These are phyloP conservation scores for Callopanchax toddi DNA, from an alignment of 2,113 vertebrate species.

Conservation along the genomic window DNA sequence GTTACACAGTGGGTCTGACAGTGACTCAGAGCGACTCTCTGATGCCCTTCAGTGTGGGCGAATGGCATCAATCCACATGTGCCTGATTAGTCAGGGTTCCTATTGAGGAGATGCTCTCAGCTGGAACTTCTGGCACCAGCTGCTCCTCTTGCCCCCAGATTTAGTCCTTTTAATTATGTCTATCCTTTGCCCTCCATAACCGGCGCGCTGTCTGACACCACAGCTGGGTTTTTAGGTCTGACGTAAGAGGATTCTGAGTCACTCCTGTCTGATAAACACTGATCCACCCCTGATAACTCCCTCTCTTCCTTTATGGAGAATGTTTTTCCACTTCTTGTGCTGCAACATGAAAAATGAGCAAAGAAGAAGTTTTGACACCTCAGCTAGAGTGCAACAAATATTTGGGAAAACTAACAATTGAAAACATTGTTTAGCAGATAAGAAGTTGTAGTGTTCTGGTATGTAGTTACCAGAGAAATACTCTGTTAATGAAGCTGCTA, in stretches of 20 bases:
- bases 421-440: background rate
- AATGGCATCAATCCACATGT: conserved; percentile 22
- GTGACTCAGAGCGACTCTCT: conserved; percentile 27
- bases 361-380: background rate
- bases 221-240: conserved; percentile 41
- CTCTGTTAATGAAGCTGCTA: too few relatives aligned
- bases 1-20: conserved; percentile 12
- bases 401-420: conserved; percentile 28
- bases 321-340: conserved; percentile 36
- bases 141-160: conserved; percentile 20
- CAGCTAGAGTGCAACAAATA: conserved; percentile 15
- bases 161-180: conserved; percentile 38
- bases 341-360: background rate
- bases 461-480: too few relatives aligned
- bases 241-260: conserved; percentile 52
- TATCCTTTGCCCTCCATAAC: conserved; percentile 39
- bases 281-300: conserved; percentile 2
- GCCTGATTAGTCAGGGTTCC: conserved; percentile 7
- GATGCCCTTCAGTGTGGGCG: conserved; percentile 17
- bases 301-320: conserved; percentile 17
- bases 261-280: conserved; percentile 17
- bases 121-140: conserved; percentile 27
- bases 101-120: background rate
- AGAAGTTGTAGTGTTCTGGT: too few relatives aligned
- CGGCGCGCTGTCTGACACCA: conserved; percentile 17